Base-by-base conservation (phyloP, 2,797 vertebrate species). In the Phoxinus dragarum region DNA sequence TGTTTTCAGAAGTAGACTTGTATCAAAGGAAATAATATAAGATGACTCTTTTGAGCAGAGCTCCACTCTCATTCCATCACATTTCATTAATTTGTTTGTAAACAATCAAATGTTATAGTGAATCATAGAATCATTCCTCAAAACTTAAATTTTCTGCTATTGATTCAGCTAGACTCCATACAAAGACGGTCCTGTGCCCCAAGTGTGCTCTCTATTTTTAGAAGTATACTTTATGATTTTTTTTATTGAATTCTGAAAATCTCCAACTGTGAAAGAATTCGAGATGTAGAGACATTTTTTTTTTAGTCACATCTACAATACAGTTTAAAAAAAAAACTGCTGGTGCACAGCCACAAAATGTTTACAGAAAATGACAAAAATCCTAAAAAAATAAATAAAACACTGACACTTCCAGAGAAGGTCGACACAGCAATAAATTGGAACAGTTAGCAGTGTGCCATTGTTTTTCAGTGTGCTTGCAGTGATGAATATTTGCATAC, bases 401-500 rank as follows among this genome's bases (percentile, higher is more conserved):
- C 21, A 40, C 21, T 17, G 52, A 27, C 36, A 59, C 8, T n/a
- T n/a, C 7, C 10, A 67, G 11, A 68, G 47, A 36, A 19, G 38
- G 76, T 78, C 38, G n/a, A 78, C 42, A 61, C 1, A 2, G 5
- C 21, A 77, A 59, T n/a, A 56, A 42, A 64, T 44, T 61, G 7
- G 23, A 78, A 44, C 8, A 64, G 6, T 40, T 44, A 79, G 56
- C 59, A 44, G 76, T 79, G 76, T 64, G 56, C 76, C 76, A 64
- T 56, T 79, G 76, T 61, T 67, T 67, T 80, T 67, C 44, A 66
- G 19, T 67, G 42, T 16, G 42, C 47, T 67, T 42, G 47, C 61
- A 36, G 61, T 36, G 61, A 47, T 80, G 19, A 17, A 80, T 79
- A 79, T 80, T 80, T 80, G 44, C 78, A 68, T 67, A 49, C 40